Evolutionary conservation across 2,888 invertebrate species (phyloP), one percentile per base, ranked within the genome.

Genomic region (Tipula vernalis): DNA sequence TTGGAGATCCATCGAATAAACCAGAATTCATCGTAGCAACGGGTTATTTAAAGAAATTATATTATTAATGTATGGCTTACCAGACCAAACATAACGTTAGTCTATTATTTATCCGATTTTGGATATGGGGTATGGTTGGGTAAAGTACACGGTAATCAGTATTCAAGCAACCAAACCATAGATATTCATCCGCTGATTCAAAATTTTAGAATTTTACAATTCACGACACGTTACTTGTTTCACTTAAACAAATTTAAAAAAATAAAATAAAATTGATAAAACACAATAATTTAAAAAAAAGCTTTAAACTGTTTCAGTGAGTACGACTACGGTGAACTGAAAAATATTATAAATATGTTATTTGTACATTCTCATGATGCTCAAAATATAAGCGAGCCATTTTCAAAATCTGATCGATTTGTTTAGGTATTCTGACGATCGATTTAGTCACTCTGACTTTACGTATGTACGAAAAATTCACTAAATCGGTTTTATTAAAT

Each of bases 161-260:
- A 84, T 84, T 84, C 84, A 3, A 84, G 39, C 13, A 90, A 91
- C 28, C 94, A 95, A 88, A 89, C 90, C 12, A 89, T 0, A n/a
- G n/a, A n/a, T 89, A 92, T 0, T 89, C 90, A 57, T 90, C 92
- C 0, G 95, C 97, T 90, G 89, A 88, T 5, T 89, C 89, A 5
- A 88, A 90, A 5, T 95, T 93, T 90, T 94, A 94, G 94, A 90
- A 91, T 86, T 94, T 92, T 89, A 94, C 95, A 87, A 96, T 94
- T 92, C 94, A 95, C 89, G 95, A 96, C 90, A 94, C 95, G 92
- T n/a, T n/a, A n/a, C n/a, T n/a, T n/a, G n/a, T n/a, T n/a, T n/a
- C n/a, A n/a, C n/a, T n/a, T n/a, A n/a, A n/a, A n/a, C n/a, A n/a
- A n/a, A n/a, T n/a, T n/a, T n/a, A n/a, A n/a, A n/a, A n/a, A n/a